These are phyloP conservation scores for Parasteatoda lunata DNA, from an alignment of 2,888 invertebrate genomes.

Conservation along the genomic window DNA sequence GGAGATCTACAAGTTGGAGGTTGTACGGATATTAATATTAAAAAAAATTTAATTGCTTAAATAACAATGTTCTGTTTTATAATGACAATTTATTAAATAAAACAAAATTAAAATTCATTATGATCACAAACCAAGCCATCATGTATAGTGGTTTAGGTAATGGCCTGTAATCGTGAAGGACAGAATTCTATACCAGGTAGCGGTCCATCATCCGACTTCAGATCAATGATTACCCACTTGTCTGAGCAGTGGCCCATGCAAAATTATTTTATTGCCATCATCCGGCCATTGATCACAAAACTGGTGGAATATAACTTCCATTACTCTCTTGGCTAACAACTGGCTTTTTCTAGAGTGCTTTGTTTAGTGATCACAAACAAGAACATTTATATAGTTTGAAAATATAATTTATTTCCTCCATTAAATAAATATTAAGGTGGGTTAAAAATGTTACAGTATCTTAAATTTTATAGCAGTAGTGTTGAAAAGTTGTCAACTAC, in stretches of 20 bases:
- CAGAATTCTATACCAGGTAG: too few species aligned
- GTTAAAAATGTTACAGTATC: neutral
- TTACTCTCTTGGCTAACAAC: neutral
- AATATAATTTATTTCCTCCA: neutral
- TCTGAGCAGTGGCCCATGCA: neutral
- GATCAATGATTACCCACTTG: neutral
- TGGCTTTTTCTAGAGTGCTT: neutral
- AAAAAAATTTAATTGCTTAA: neutral
- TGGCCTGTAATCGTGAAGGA: too few species aligned
- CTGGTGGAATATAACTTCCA: neutral
- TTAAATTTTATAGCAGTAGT: neutral
- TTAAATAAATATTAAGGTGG: neutral
- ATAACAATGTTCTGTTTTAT: too few species aligned
- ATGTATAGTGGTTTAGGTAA: too few species aligned
- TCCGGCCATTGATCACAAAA: neutral
- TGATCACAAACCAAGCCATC: too few species aligned
- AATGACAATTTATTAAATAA: too few species aligned
- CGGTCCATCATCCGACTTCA: neutral
- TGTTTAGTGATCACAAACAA: neutral
- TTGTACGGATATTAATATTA: slow-evolving; percentile 3
- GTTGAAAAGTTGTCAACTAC: neutral
- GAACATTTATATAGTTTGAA: slow-evolving; percentile 4
- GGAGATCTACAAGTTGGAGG: slow-evolving; percentile 14
- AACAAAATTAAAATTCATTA: too few species aligned
- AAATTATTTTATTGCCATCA: neutral